A percentile compares a stretch with the other conserved stretches of the same genome.
phyloP scores from a whole-genome alignment of 1,140 invertebrate genomes.

The Neodiprion pinetum region DNA sequence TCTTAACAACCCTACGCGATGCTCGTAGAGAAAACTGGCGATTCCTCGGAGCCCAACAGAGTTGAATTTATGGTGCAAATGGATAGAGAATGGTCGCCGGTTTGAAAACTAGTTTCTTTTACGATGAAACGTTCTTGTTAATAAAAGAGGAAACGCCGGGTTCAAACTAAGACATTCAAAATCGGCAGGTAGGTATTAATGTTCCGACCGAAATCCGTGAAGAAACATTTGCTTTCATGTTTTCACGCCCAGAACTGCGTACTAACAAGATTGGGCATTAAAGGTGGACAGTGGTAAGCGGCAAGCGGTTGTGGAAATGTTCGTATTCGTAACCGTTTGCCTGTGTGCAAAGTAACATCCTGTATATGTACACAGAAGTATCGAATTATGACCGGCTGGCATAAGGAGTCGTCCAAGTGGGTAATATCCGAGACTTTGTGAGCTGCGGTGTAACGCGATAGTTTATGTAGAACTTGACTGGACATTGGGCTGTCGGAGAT shows the following conservation, averaged over 20 bases:
- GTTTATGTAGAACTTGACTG: conserved; percentile 30
- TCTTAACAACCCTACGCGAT: no score
- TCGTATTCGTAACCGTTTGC: background rate
- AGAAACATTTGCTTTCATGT: background rate
- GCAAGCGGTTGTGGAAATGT: conserved; percentile 13
- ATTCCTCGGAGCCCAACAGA: no score
- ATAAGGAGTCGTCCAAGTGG: background rate
- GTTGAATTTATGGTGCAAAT: no score
- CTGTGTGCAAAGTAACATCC: background rate
- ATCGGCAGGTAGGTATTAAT: no score
- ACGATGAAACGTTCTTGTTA: no score
- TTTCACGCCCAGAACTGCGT: conserved; percentile 13
- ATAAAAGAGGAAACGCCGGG: no score
- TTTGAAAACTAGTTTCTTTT: no score
- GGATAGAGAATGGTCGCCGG: no score
- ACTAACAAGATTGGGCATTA: conserved; percentile 17
- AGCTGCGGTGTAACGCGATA: conserved; percentile 24
- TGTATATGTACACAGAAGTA: background rate
- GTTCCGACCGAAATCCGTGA: no score
- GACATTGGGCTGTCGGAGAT: conserved; percentile 20
- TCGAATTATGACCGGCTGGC: background rate
- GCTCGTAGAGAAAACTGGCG: no score
- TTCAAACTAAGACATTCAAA: no score
- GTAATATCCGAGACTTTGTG: background rate
- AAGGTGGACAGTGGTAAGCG: conserved; percentile 9